phyloP scores from a whole-genome alignment of 2,113 vertebrate species.

The Crotalus horridus region DNA sequence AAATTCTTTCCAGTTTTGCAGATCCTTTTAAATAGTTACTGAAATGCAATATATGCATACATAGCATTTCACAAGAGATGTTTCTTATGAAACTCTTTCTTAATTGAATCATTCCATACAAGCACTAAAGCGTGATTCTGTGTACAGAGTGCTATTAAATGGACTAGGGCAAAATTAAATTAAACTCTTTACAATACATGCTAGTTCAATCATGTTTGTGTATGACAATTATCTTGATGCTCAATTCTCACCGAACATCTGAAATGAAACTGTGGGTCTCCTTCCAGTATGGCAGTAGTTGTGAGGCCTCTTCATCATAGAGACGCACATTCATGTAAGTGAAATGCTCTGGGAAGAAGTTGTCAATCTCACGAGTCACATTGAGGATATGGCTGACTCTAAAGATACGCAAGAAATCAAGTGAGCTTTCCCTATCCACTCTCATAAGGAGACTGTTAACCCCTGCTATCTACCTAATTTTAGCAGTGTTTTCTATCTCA shows the following conservation, averaged over 20 bases:
- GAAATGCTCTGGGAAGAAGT: conserved; percentile 93
- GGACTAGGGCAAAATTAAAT: background rate
- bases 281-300: conserved; percentile 89
- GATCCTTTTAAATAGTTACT: background rate
- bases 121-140: background rate
- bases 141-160: background rate
- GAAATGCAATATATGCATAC: background rate
- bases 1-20: background rate
- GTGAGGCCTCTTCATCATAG: conserved; percentile 85
- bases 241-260: conserved; percentile 57
- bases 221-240: background rate
- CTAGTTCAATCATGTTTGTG: background rate
- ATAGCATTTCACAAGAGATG: background rate
- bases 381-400: conserved; percentile 94
- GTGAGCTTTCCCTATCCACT: background rate
- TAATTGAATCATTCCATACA: background rate
- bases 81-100: background rate
- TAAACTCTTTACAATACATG: background rate
- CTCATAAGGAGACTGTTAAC: background rate
- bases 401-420: background rate
- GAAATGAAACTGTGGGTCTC: conserved; percentile 88
- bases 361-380: conserved; percentile 93
- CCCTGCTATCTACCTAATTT: background rate
- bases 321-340: conserved; percentile 90
- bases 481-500: background rate